Conservation (phyloP, 2,113 vertebrate genomes). For the Parotia lawesii region DNA sequence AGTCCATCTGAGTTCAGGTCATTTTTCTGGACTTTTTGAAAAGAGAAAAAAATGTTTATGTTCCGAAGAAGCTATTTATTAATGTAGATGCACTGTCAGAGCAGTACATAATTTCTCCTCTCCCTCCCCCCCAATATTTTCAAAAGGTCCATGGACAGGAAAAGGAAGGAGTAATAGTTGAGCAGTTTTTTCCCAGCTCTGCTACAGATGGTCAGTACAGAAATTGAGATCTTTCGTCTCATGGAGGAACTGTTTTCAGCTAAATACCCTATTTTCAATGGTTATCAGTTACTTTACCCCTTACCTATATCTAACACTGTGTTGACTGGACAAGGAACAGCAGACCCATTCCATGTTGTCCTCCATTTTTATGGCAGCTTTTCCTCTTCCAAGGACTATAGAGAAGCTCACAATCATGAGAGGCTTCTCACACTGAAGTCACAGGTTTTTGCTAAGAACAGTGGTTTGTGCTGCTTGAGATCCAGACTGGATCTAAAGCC, state of each 20-base stretch:
- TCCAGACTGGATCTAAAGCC: background rate
- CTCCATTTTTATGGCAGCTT: background rate
- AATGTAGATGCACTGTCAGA: background rate
- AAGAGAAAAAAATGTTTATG: background rate
- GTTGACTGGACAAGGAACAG: background rate
- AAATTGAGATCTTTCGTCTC: background rate
- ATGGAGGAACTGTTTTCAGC: background rate
- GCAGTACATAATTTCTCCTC: background rate
- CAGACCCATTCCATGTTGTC: background rate
- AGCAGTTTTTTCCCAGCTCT: background rate
- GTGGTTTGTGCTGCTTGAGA: background rate
- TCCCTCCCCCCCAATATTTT: fast-evolving
- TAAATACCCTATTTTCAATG: background rate
- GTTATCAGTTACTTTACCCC: background rate
- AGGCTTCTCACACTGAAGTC: background rate
- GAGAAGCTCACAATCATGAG: background rate
- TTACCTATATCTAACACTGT: background rate
- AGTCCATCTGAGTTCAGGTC: background rate
- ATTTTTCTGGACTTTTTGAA: background rate
- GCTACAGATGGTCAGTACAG: background rate
- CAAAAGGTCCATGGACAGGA: background rate
- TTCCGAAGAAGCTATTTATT: background rate
- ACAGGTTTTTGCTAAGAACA: background rate
- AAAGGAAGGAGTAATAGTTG: background rate
- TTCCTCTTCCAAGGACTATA: background rate